A percentile compares a stretch with the other conserved stretches of the same genome.
phyloP scores from a whole-genome alignment of 2,888 invertebrate species.

The Microplitis manilae region DNA sequence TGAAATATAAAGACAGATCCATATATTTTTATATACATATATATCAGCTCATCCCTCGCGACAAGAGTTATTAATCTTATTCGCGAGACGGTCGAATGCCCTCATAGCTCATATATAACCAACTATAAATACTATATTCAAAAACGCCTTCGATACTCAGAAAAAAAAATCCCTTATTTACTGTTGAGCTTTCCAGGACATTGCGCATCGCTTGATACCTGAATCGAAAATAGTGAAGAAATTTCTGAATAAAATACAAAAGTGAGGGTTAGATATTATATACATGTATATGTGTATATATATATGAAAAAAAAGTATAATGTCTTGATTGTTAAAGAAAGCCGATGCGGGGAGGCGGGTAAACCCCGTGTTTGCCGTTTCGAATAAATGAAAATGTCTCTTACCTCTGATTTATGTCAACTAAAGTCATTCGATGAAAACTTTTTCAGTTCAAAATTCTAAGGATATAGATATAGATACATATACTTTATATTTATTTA shows the following conservation, averaged over 20 bases:
- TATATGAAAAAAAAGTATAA: conserved; percentile 27
- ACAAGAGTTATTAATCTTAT: conserved; percentile 39
- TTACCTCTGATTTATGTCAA: conserved; percentile 65
- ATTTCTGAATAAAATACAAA: conserved; percentile 38
- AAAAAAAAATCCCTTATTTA: conserved; percentile 36
- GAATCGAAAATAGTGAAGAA: conserved; percentile 46
- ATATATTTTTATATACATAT: conserved; percentile 6
- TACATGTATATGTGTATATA: conserved; percentile 20
- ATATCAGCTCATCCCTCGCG: conserved; percentile 10
- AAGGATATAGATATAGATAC: neutral
- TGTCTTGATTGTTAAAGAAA: conserved; percentile 37
- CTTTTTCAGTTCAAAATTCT: neutral
- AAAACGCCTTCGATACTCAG: neutral
- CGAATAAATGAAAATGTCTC: conserved; percentile 47
- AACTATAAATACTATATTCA: no score
- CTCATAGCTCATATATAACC: conserved; percentile 25
- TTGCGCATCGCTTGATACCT: conserved; percentile 36
- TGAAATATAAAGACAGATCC: neutral
- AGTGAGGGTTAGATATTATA: conserved; percentile 31
- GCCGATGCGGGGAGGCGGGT: conserved; percentile 63
- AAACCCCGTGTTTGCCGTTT: conserved; percentile 63
- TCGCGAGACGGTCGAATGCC: conserved; percentile 37
- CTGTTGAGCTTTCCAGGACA: conserved; percentile 69
- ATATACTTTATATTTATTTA: conserved; percentile 9
- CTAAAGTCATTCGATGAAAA: neutral